Evolutionary conservation across 2,888 invertebrate species (phyloP).

Genomic region (Drosophila anomelani): DNA sequence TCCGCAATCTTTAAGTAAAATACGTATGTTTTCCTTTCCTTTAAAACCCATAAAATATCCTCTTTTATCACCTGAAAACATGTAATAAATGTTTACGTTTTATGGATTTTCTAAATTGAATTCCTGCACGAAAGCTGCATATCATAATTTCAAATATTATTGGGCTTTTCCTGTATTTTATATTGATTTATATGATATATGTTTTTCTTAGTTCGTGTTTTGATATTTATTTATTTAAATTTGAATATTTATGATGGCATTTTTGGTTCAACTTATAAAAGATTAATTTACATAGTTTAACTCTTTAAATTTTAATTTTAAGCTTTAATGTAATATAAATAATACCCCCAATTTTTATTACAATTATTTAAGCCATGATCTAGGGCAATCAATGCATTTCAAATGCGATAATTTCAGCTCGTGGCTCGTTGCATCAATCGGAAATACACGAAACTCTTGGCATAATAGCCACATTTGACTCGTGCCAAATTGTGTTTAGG

Average conservation of each 20-base stretch:
- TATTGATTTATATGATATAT: not conserved
- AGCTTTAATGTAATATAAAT: no score
- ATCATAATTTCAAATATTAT: not conserved
- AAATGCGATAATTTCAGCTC: not conserved
- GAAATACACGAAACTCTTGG: not conserved
- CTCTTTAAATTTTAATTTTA: no score
- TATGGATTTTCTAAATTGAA: not conserved
- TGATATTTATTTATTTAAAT: not conserved
- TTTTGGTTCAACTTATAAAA: not conserved
- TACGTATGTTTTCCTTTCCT: not conserved
- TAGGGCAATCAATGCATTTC: not conserved
- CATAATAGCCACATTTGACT: not conserved
- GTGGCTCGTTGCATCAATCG: conserved; percentile 4
- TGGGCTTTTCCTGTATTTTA: not conserved
- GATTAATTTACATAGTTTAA: not conserved
- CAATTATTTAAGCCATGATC: not conserved
- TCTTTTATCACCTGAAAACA: conserved; percentile 2
- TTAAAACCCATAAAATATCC: not conserved
- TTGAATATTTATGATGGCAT: not conserved
- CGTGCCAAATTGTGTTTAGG: conserved; percentile 23
- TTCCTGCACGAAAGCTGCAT: not conserved
- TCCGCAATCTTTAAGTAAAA: not conserved
- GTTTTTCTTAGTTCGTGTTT: no score
- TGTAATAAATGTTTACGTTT: not conserved
- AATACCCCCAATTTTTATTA: no score